These are phyloP conservation scores for Aldabrachelys gigantea DNA, from an alignment of 2,113 vertebrate genomes.

Conservation along the genomic window DNA sequence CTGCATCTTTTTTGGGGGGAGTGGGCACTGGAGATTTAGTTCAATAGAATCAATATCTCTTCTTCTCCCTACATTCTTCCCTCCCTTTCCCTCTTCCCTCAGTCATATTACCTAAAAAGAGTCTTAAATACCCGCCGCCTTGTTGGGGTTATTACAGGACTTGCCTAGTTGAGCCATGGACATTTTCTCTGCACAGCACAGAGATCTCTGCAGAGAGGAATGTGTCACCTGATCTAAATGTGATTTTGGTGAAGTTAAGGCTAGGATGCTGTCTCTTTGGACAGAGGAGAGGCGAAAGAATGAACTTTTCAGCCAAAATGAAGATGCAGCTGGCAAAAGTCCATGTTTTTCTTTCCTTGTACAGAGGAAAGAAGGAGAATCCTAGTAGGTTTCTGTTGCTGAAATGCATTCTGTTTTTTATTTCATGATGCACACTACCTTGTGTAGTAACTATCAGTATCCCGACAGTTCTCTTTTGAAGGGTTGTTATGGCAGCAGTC, in stretches of 20 bases:
- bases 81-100: neutral
- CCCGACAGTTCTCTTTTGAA: conserved; percentile 44
- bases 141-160: neutral
- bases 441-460: conserved; percentile 54
- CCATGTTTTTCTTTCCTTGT: neutral
- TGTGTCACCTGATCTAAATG: neutral
- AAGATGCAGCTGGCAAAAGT: neutral
- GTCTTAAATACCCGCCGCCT: neutral
- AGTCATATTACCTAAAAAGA: neutral
- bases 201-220: neutral
- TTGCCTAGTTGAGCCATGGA: neutral
- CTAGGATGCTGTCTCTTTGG: neutral
- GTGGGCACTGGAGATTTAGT: neutral
- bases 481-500: conserved; percentile 73
- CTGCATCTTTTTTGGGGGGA: too few species aligned
- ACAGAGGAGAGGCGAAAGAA: neutral
- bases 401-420: neutral
- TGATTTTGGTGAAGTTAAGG: neutral
- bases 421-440: conserved; percentile 18
- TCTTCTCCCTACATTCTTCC: neutral
- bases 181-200: neutral
- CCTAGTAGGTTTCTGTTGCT: neutral
- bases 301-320: neutral
- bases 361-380: neutral
- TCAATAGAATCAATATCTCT: neutral